phyloP scores from a whole-genome alignment of 2,113 vertebrate species.

The Lonchura striata region DNA sequence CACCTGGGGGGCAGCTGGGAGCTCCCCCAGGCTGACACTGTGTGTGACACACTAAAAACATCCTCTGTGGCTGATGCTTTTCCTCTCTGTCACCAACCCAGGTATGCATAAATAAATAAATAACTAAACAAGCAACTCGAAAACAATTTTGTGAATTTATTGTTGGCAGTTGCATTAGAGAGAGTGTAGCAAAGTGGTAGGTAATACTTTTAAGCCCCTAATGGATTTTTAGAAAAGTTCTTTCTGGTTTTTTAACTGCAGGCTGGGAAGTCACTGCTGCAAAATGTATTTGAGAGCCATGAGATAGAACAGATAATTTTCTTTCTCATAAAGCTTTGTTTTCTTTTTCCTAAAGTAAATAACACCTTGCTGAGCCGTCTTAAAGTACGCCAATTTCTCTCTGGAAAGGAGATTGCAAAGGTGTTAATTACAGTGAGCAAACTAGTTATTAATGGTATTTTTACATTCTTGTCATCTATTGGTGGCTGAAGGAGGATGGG shows the following conservation, averaged over 20 bases:
- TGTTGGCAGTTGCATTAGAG: neutral
- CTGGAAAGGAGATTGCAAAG: constrained; percentile 38
- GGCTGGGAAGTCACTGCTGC: neutral
- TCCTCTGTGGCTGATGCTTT: neutral
- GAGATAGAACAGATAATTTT: constrained; percentile 41
- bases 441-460: constrained; percentile 54
- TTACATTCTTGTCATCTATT: constrained; percentile 14
- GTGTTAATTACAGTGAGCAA: constrained; percentile 67
- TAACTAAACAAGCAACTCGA: neutral
- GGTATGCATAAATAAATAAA: neutral
- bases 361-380: constrained; percentile 45
- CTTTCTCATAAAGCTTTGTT: constrained; percentile 34
- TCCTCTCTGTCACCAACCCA: neutral
- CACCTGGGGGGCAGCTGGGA: neutral
- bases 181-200: neutral
- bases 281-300: constrained; percentile 5
- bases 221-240: neutral
- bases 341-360: constrained; percentile 55
- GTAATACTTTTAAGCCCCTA: neutral
- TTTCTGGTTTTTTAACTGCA: neutral
- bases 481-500: neutral
- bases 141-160: neutral
- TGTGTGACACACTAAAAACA: neutral
- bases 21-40: neutral
- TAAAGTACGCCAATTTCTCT: constrained; percentile 30